phyloP scores from a whole-genome alignment of 1,140 invertebrate genomes.

The Drosophila grimshawi region DNA sequence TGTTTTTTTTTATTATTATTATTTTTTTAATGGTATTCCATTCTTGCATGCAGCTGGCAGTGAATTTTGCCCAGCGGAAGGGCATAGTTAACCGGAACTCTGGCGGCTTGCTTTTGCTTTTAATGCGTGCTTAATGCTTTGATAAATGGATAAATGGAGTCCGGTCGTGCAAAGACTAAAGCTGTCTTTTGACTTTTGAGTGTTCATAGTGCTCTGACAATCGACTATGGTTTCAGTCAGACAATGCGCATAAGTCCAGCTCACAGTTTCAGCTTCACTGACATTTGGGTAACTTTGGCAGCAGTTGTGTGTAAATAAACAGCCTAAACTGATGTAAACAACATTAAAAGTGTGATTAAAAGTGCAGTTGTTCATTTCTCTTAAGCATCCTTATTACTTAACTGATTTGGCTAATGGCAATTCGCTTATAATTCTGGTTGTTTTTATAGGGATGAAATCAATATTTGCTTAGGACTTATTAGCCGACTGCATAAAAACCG shows the following conservation, averaged over 20 bases:
- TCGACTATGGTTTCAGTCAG: slow-evolving; percentile 45
- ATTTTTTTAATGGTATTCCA: not conserved
- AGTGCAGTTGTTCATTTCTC: no score
- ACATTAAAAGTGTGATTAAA: no score
- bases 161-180: not conserved
- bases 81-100: slow-evolving; percentile 28
- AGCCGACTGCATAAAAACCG: no score
- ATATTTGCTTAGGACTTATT: no score
- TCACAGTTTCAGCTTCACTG: not conserved
- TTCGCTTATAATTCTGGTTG: no score
- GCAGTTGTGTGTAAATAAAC: no score
- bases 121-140: slow-evolving; percentile 38
- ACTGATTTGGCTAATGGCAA: no score
- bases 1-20: not conserved
- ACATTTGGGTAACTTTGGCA: no score
- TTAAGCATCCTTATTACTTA: no score
- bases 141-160: slow-evolving; percentile 30
- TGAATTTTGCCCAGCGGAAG: slow-evolving; percentile 16
- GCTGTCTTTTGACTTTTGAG: slow-evolving; percentile 4
- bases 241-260: slow-evolving; percentile 1
- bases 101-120: slow-evolving; percentile 19
- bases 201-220: slow-evolving; percentile 21
- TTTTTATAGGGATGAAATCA: no score
- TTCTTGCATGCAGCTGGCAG: slow-evolving; percentile 24
- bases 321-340: no score